Evolutionary conservation across 2,113 vertebrate species (phyloP), one percentile per base, ranked within the genome.

Genomic region (Tychaedon coryphoeus): DNA sequence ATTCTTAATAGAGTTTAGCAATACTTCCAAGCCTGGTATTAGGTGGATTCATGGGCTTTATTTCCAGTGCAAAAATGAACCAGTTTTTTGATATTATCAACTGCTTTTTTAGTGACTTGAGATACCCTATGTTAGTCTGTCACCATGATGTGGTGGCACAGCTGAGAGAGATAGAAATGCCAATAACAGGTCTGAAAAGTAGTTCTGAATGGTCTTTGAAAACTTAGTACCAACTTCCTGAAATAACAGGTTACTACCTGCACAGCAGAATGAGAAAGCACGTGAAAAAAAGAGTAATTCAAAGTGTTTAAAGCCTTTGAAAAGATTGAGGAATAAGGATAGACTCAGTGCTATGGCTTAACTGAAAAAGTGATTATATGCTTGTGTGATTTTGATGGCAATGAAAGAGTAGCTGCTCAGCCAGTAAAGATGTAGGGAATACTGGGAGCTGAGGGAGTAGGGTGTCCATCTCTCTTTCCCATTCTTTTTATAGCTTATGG

Each of bases 111-210:
- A 79, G 36, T 83, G 71, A 47, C 31, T 92, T 51, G 19, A 54
- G 73, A 76, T 86, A 86, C 53, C 33, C 5, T 40, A 51, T 78
- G 25, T 95, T 96, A 71, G 47, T 58, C 76, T 79, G 19, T 88
- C 73, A 91, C 60, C 29, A 22, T 42, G 26, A 61, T 38, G 6
- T 80, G 29, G 54, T 94, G 61, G 48, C 78, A 81, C 53, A 86
- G 50, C 33, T 96, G 45, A 94, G 94, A 70, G 77, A 71, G 65
- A 36, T 90, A 93, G 71, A 91, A 96, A 94, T 92, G 58, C 60
- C 86, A 93, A 45, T 64, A 92, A 71, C 60, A 83, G 40, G 10
- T 67, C 57, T 96, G 95, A 97, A 94, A 53, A 95, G 78, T 81
- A 88, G 54, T 61, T 91, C 65, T 96, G 88, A 85, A 83, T 85